Evolutionary conservation across 2,113 vertebrate species (phyloP).

Genomic region (Hemiprocne comata): DNA sequence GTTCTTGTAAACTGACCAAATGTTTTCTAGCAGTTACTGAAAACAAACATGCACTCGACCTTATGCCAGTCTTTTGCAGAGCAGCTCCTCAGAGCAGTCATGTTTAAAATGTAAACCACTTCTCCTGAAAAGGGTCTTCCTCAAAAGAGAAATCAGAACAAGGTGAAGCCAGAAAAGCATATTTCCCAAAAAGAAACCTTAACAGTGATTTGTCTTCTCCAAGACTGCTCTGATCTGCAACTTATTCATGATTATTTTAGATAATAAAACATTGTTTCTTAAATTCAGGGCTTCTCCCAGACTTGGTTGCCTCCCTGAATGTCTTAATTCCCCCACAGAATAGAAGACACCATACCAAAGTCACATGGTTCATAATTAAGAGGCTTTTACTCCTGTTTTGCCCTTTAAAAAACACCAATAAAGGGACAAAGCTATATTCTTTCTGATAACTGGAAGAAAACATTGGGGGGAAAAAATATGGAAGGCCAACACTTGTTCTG

Average conservation of each 20-base stretch:
- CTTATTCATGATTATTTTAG: not conserved
- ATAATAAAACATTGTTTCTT: not conserved
- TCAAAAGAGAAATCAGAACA: not conserved
- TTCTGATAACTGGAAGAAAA: not conserved
- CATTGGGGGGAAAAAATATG: not conserved
- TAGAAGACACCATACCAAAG: not conserved
- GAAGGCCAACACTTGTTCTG: conserved; percentile 31
- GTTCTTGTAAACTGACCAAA: not conserved
- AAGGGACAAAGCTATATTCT: not conserved
- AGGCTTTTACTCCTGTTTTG: conserved; percentile 37
- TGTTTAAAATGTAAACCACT: not conserved
- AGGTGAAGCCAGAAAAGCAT: rapidly evolving
- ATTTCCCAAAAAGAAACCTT: not conserved
- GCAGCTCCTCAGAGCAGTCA: not conserved
- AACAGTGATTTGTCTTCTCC: not conserved
- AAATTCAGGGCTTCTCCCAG: not conserved
- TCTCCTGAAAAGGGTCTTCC: not conserved
- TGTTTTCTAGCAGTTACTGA: not conserved
- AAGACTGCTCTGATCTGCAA: not conserved
- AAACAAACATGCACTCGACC: not conserved
- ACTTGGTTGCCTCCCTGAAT: not conserved
- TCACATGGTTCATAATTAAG: conserved; percentile 1
- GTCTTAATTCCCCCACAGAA: not conserved
- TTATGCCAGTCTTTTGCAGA: not conserved
- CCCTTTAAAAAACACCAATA: conserved; percentile 41